Evolutionary conservation across 2,113 vertebrate genomes (phyloP).

Genomic region (Symphodus melops): DNA sequence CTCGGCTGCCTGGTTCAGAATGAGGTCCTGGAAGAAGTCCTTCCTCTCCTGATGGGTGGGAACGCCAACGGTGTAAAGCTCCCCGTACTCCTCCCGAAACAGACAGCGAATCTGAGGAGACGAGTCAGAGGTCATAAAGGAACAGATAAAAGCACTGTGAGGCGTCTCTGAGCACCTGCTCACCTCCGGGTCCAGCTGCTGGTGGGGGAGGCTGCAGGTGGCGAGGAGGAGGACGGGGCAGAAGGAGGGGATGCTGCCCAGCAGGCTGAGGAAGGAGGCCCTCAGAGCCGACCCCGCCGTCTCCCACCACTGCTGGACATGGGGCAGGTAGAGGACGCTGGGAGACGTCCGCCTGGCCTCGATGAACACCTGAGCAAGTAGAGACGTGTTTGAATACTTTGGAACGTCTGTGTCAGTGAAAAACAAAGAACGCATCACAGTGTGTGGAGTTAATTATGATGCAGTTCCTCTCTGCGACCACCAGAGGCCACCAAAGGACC

Average conservation of each 20-base stretch:
- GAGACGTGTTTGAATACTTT: not conserved
- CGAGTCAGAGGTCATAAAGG: not conserved
- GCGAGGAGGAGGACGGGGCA: conserved; percentile 89
- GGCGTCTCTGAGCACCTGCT: no score
- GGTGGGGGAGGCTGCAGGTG: conserved; percentile 75
- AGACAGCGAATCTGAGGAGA: conserved; percentile 83
- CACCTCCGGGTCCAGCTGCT: conserved; percentile 65
- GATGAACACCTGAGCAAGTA: conserved; percentile 81
- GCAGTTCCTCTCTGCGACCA: not conserved
- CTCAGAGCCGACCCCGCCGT: conserved; percentile 81
- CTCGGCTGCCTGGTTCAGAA: conserved; percentile 87
- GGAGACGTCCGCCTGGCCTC: conserved; percentile 89
- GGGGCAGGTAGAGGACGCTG: conserved; percentile 89
- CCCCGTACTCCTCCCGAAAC: conserved; percentile 83
- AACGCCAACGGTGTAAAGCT: conserved; percentile 77
- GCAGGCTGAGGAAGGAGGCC: conserved; percentile 85
- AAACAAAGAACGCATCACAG: not conserved
- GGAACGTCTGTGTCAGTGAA: not conserved
- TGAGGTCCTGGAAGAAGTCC: conserved; percentile 87
- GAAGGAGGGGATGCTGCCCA: conserved; percentile 88
- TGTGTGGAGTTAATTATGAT: not conserved
- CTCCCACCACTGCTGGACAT: conserved; percentile 90
- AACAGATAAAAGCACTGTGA: no score
- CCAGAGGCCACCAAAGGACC: conserved; percentile 5
- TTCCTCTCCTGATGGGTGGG: conserved; percentile 82